phyloP scores from a whole-genome alignment of 2,113 vertebrate genomes.

The Pteronura brasiliensis region DNA sequence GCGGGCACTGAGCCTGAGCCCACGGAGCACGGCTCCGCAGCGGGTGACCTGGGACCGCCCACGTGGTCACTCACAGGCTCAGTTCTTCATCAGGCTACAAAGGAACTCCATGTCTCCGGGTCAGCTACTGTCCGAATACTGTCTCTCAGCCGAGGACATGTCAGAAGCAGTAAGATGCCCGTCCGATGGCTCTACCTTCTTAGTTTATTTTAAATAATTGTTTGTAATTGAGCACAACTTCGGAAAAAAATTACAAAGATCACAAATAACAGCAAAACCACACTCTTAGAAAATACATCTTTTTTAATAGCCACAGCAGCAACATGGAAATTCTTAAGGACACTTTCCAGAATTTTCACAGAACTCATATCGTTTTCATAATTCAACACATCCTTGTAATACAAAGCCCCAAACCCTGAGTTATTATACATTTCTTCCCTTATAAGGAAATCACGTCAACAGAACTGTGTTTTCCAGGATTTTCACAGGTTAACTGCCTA shows the following conservation, averaged over 20 bases:
- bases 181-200: background rate
- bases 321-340: background rate
- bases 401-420: background rate
- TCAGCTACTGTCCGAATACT: background rate
- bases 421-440: background rate
- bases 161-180: background rate
- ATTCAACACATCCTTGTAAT: background rate
- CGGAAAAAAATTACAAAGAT: background rate
- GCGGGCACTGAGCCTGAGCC: accelerated
- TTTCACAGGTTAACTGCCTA: background rate
- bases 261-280: background rate
- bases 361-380: background rate
- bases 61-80: too few relatives aligned
- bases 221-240: background rate
- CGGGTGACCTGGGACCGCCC: background rate
- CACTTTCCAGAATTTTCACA: background rate
- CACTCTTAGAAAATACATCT: background rate
- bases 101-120: accelerated
- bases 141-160: background rate
- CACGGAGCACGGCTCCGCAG: background rate
- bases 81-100: background rate
- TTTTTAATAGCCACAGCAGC: background rate
- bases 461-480: background rate
- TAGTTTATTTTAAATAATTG: background rate
- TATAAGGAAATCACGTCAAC: background rate